These are phyloP conservation scores for Odontesthes bonariensis DNA, from an alignment of 2,113 vertebrate genomes.

Conservation along the genomic window DNA sequence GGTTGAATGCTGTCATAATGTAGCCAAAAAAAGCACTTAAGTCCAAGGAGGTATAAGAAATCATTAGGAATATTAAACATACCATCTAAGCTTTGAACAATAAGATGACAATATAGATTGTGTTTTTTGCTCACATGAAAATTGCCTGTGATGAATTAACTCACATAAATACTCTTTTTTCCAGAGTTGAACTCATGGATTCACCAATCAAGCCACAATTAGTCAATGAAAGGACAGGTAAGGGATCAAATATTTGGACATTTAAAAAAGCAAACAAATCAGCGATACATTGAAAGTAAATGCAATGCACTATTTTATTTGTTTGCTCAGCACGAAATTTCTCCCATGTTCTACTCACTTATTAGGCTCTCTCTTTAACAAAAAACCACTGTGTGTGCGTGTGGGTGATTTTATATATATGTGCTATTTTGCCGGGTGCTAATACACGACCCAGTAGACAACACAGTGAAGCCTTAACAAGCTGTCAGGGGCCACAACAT, in stretches of 20 bases:
- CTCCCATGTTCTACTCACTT: neutral
- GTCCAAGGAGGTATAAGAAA: neutral
- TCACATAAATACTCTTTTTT: no score
- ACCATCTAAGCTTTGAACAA: no score
- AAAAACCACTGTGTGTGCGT: conserved; percentile 13
- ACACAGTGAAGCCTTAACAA: conserved; percentile 76
- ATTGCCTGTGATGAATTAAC: no score
- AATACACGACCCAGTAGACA: conserved; percentile 55
- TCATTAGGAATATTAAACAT: neutral
- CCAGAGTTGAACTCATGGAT: no score
- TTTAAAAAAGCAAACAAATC: neutral
- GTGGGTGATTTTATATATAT: conserved; percentile 25
- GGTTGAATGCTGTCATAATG: neutral
- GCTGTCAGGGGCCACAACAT: conserved; percentile 76
- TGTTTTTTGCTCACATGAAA: neutral
- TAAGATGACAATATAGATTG: no score
- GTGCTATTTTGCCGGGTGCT: conserved; percentile 34
- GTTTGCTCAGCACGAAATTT: neutral
- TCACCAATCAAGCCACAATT: no score
- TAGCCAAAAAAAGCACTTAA: neutral
- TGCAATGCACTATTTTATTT: neutral
- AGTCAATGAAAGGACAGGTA: no score
- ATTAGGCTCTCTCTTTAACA: neutral
- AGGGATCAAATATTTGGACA: neutral
- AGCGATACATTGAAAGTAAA: neutral